Evolutionary conservation across 2,888 invertebrate species (phyloP), one percentile per base, ranked within the genome.

Genomic region (Thymelicus lineola): DNA sequence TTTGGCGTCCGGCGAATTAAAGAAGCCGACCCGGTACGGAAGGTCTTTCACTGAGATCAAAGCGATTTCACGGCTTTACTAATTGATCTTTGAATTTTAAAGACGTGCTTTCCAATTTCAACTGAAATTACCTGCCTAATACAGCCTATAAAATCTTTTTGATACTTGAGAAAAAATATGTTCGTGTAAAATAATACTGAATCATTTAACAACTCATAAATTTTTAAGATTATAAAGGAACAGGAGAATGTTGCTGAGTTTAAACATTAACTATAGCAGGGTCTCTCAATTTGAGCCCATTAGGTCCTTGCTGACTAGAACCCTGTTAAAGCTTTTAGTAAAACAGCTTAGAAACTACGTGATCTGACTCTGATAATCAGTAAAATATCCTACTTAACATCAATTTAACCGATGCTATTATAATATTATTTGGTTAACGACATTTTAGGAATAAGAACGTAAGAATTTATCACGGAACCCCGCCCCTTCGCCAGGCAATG

Each of bases 21-120:
- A 87, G 88, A 86, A 87, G 85, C 82, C 84, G 82, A 80, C 83
- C 83, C 80, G 80, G 76, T 77, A 80, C 84, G 82, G 83, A 84
- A 86, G 83, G 82, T 83, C 84, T 86, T 87, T 86, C 85, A 83
- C 83, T 79, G 78, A 87, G 89, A 90, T 91, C 88, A 91, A 91
- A 91, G 87, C 82, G 83, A 83, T 85, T 82, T 82, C 77, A 80
- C 80, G 76, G 82, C 80, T 81, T 81, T 80, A 76, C 86, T 90
- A 90, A 90, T 90, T 90, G 87, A 88, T 87, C 86, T 89, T 86
- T 86, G 85, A 83, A 86, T 87, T 87, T 88, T 86, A 82, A 76
- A 75, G 75, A 75, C 74, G 72, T 64, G 68, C 72, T 73, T 67
- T 50, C 58, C 66, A 70, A 68, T 74, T 75, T 72, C 61, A 73